A percentile compares a stretch with the other conserved stretches of the same genome.
These are phyloP conservation scores for Scophthalmus maximus DNA, from an alignment of 2,113 vertebrate species.

Conservation along the genomic window DNA sequence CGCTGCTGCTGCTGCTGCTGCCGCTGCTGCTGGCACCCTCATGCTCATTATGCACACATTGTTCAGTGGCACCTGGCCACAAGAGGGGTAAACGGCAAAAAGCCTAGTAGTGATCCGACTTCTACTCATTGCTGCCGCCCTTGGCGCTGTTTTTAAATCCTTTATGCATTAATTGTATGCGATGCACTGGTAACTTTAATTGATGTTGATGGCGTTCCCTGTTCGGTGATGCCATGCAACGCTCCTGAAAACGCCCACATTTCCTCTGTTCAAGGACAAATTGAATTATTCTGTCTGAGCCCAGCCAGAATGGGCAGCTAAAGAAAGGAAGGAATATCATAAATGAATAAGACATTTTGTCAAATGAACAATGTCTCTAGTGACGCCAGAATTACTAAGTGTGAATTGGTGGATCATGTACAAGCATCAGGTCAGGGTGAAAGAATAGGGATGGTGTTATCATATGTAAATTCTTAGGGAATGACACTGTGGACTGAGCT, in stretches of 20 bases:
- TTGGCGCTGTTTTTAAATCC: neutral
- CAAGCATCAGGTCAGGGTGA: neutral
- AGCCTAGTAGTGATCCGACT: constrained; percentile 52
- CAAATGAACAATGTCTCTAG: neutral
- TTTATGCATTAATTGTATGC: constrained; percentile 22
- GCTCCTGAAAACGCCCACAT: constrained; percentile 19
- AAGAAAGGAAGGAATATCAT: neutral
- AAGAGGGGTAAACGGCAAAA: constrained; percentile 41
- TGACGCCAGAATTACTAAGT: neutral
- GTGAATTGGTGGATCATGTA: neutral
- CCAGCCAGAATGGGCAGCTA: neutral
- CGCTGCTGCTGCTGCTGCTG: constrained; percentile 35
- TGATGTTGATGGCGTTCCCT: constrained; percentile 15
- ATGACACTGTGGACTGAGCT: neutral
- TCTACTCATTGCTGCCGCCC: constrained; percentile 10
- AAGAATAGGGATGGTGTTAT: neutral
- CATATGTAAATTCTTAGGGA: no score
- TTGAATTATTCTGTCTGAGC: neutral
- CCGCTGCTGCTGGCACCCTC: constrained; percentile 75
- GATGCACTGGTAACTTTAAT: neutral
- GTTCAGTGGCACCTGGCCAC: constrained; percentile 73
- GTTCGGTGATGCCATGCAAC: constrained; percentile 26
- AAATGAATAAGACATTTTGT: neutral
- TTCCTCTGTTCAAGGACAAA: constrained; percentile 12
- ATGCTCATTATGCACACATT: constrained; percentile 77